Conservation (phyloP, 2,888 invertebrate genomes). For the Norana najaformis region DNA sequence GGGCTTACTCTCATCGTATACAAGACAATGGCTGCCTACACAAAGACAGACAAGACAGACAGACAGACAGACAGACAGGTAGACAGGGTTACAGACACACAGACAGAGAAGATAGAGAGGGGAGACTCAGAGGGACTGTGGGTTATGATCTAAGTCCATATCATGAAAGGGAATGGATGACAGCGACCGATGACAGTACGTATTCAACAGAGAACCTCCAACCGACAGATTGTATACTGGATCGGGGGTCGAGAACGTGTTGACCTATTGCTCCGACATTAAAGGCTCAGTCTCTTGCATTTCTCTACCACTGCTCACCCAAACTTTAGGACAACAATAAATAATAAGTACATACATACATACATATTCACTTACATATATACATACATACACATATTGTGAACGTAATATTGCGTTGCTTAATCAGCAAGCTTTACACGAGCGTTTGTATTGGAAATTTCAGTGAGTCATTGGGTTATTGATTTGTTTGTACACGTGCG, state of each 20-base stretch:
- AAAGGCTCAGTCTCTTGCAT: background rate
- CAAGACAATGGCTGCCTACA: background rate
- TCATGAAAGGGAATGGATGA: conserved; percentile 6
- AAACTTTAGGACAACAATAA: background rate
- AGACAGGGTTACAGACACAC: background rate
- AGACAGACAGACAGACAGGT: background rate
- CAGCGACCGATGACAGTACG: background rate
- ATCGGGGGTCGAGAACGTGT: background rate
- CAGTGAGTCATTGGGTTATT: too few species aligned
- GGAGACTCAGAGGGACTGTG: background rate
- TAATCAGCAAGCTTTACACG: too few species aligned
- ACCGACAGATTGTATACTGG: background rate
- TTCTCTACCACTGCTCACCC: background rate
- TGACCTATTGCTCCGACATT: background rate
- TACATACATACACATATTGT: too few species aligned
- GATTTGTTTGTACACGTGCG: too few species aligned
- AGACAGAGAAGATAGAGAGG: too few species aligned
- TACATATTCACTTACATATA: too few species aligned
- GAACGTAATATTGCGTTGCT: too few species aligned
- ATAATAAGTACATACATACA: background rate
- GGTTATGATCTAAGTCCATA: background rate
- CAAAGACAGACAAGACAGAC: background rate
- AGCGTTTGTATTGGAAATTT: too few species aligned
- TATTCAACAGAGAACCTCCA: background rate
- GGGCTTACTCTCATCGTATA: background rate